A percentile compares a stretch with the other conserved stretches of the same genome.
Conservation (phyloP, 2,797 vertebrate genomes). For the Erethizon dorsatum region DNA sequence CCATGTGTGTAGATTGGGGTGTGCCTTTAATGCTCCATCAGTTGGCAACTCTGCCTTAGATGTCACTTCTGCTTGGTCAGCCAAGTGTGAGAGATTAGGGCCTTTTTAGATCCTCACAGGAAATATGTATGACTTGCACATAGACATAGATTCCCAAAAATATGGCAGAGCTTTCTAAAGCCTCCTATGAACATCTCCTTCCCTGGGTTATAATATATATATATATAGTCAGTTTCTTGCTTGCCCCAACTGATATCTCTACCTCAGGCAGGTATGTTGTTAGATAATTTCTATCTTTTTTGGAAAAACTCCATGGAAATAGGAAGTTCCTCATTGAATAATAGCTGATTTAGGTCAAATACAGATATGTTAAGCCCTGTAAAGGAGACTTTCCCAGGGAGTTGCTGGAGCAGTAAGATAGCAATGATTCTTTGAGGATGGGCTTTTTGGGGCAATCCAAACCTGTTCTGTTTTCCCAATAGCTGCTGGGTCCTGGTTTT, state of each 20-base stretch:
- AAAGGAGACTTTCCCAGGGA: not conserved
- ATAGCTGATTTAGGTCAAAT: not conserved
- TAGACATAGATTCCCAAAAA: not conserved
- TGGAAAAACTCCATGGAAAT: not conserved
- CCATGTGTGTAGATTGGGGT: not conserved
- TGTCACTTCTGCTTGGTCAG: not conserved
- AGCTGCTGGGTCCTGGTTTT: not conserved
- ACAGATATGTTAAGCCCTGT: not conserved
- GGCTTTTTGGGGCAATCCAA: not conserved
- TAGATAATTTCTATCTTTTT: conserved; percentile 47
- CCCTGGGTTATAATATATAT: not conserved
- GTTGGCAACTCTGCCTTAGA: not conserved
- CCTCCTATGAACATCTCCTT: not conserved
- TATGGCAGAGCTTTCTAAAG: not conserved
- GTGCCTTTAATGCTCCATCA: not conserved
- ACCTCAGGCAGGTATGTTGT: not conserved
- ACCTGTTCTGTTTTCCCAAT: not conserved
- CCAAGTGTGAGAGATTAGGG: not conserved
- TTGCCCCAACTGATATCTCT: not conserved
- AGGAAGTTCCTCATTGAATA: conserved; percentile 13
- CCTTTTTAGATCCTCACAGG: not conserved
- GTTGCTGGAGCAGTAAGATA: not conserved
- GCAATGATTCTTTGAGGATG: not conserved
- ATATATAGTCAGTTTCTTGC: not conserved
- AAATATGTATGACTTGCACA: not conserved